phyloP scores from a whole-genome alignment of 2,888 invertebrate species.

The Microctonus hyperodae region DNA sequence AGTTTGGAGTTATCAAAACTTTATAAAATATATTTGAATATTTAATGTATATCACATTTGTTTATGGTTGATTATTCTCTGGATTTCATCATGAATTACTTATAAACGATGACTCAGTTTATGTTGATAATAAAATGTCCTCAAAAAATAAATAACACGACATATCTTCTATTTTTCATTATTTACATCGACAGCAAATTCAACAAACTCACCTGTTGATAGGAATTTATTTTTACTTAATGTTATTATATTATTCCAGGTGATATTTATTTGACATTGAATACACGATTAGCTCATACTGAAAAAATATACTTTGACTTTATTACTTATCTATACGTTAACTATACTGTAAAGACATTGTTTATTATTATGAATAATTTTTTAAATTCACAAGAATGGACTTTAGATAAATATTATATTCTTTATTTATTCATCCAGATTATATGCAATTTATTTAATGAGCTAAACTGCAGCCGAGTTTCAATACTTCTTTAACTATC shows the following conservation, averaged over 20 bases:
- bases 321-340: background rate
- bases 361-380: background rate
- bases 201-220: background rate
- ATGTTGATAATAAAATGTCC: conserved; percentile 1
- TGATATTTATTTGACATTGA: conserved; percentile 21
- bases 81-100: conserved; percentile 1
- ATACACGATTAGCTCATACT: conserved; percentile 7
- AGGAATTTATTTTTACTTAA: background rate
- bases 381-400: background rate
- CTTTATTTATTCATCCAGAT: background rate
- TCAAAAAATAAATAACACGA: conserved; percentile 6
- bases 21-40: background rate
- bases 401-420: background rate
- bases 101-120: conserved; percentile 12
- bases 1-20: background rate
- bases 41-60: too few relatives aligned
- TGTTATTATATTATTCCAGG: conserved; percentile 23
- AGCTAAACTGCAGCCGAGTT: background rate
- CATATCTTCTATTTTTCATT: background rate
- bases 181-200: background rate
- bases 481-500: background rate
- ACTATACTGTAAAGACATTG: too few relatives aligned
- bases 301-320: conserved; percentile 11
- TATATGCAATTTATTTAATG: background rate
- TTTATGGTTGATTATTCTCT: background rate